Base-by-base conservation (phyloP, 2,797 vertebrate genomes). In the Phrynocephalus forsythii region DNA sequence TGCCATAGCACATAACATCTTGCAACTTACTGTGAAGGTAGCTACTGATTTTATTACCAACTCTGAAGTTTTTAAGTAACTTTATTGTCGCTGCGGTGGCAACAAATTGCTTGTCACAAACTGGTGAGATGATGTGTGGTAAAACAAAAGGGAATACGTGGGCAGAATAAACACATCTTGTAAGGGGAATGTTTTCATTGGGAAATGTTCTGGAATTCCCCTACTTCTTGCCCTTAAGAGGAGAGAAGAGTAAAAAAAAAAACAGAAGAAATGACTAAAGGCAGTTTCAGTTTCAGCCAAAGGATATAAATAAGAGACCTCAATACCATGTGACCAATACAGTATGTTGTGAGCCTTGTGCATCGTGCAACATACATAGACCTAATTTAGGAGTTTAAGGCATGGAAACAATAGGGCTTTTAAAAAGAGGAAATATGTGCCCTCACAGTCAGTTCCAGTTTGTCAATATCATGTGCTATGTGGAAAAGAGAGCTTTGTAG, bases 81-180 rank as follows among this genome's bases (percentile, higher is more conserved):
- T 93, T 92, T 87, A 81, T 90, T 88, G 75, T 77, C 79, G 81
- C 69, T 66, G 82, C 91, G 90, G 6, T 18, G 88, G 68, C 67
- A 89, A 88, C n/a, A 89, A 86, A 78, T 68, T 7, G 16, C 24
- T 80, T 66, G 66, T 30, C 87, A 82, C 5, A 88, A 88, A 86
- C 67, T 6, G 2, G 0, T 83, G 0, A 84, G 11, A 71, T 88
- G 88, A 90, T 1, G 5, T 71, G 38, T 86, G 56, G 56, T 83
- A 93, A 88, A 82, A 82, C 48, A 89, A 69, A 24, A 67, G 30
- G 73, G 88, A 84, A 33, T 6, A 87, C 66, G 28, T 73, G 38
- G 18, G 69, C 38, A 88, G 86, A 92, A 90, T 87, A 82, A 91
- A 90, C 66, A 88, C n/a, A 28, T 84, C 73, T 80, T 38, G 76